Evolutionary conservation across 2,113 vertebrate genomes (phyloP), one percentile per base, ranked within the genome.

Genomic region (Sula dactylatra): DNA sequence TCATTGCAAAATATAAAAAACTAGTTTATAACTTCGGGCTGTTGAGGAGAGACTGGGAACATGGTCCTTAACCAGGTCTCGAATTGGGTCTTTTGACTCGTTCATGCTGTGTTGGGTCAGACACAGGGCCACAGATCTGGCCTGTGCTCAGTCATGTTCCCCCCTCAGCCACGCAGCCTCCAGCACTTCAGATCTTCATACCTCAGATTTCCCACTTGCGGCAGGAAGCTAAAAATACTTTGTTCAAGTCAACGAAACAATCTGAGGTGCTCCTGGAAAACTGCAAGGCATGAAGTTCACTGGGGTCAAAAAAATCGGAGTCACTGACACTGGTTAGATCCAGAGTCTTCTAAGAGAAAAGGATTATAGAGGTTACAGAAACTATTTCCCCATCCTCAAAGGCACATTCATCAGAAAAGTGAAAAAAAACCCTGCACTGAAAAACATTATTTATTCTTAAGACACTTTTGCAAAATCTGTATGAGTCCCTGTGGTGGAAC

Each of bases 201-300:
- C 72, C 56, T 94, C 61, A 74, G 80, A 81, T 95, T 93, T 83
- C 72, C 80, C 77, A 78, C 65, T 86, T 1, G 0, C 90, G 88
- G 67, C 67, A 86, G 26, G 80, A 78, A 20, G 72, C 88, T 95
- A 95, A 94, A 93, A 77, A 71, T 90, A 90, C 72, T 94, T 92
- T 73, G 64, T 89, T 90, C 47, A 92, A 77, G 76, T 92, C 80
- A 93, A 93, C 2, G 1, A 71, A 93, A 62, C 22, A 42, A 47
- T 80, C 73, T 62, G 80, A 96, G 56, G 36, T 92, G 80, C 73
- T 84, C 40, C 74, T 84, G 80, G 69, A 88, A 95, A 92, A 96
- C 69, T 79, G 65, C 73, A 88, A 86, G 72, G 61, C 47, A 81
- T 76, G 56, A 94, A 84, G 88, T 94, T 93, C 86, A 74, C 47